Evolutionary conservation across 1,140 invertebrate species (phyloP), one percentile per base, ranked within the genome.

Genomic region (Sogatella furcifera): DNA sequence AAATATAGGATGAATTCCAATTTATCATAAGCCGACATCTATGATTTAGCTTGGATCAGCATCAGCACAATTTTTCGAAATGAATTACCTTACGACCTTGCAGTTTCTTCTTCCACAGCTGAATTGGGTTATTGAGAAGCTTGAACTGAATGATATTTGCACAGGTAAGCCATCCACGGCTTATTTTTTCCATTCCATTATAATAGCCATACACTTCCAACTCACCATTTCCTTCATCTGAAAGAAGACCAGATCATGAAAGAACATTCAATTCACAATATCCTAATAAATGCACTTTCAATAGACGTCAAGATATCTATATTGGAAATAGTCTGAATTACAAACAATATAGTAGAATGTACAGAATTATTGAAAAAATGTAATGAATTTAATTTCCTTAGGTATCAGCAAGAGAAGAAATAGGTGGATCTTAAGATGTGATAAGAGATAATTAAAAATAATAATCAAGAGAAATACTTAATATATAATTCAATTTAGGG

Each of bases 111-210:
- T 91, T 92, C 82, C 83, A 86, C 60, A 95, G 80, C 60, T 84
- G 84, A 60, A 96, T 83, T 1, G 93, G 88, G 69, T 87, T 87
- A 66, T 88, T 85, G 67, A 85, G 85, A 67, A 95, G 78, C 72
- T 93, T 91, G 52, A 97, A 82, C 72, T 96, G 92, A 52, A 96
- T 80, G 54, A 92, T 78, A 31, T 85, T 87, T 72, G 95, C 90
- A 60, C 84, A 80, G 22, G 86, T 93, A 0, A 97, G 74, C 93
- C 93, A 97, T 0, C 93, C 93, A 55, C 81, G 80, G 67, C 89
- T 85, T 11, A 92, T 75, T 64, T 80, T 82, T 28, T 77, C 74
- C 42, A 76, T 74, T 17, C 80, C 78, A 69, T 83, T 81, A 72
- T 82, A 78, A 62, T 78, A 76, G 15, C 89, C 86, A 75, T 88